Base-by-base conservation (phyloP, 2,797 vertebrate species). In the Myotis myotis region DNA sequence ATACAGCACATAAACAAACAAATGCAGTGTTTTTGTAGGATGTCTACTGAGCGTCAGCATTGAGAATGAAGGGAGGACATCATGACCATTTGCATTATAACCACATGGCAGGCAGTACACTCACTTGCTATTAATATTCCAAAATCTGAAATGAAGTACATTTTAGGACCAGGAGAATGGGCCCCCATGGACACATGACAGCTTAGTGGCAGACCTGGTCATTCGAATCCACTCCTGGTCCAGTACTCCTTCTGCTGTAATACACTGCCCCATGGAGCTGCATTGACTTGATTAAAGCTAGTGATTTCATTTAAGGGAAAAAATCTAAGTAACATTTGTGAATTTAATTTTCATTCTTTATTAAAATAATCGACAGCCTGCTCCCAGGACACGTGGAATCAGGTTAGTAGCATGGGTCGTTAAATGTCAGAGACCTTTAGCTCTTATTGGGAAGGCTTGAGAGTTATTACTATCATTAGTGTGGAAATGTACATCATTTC, bases 301-400 rank as follows among this genome's bases (percentile, higher is more conserved):
- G 28, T 51, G 8, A 16, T 79, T 87, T 91, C 57, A 33, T 84
- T 80, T 76, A 80, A 71, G 36, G 62, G 68, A 44, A 55, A 38
- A 93, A 71, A 19, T 51, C 22, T 68, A 92, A 89, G 70, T 62
- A 75, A 66, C 16, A 55, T 79, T 36, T 91, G 36, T 75, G 51
- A 41, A 19, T 76, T 91, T 79, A 23, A 81, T 85, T 85, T 89
- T 71, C 47, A 95, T 87, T 89, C 60, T n/a, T 72, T 85, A 68
- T 57, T 70, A 66, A 75, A 95, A 62, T 83, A 80, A 30, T 78
- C 1, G 12, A 82, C 71, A 92, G 51, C 30, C 57, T 94, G 36
- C 8, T 70, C 10, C 25, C 66, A 57, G 53, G 41, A 20, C 68
- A 85, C 25, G 5, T 47, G 44, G 33, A 87, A 25, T 64, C 25